phyloP scores from a whole-genome alignment of 2,888 invertebrate species.

The Netelia melanura region DNA sequence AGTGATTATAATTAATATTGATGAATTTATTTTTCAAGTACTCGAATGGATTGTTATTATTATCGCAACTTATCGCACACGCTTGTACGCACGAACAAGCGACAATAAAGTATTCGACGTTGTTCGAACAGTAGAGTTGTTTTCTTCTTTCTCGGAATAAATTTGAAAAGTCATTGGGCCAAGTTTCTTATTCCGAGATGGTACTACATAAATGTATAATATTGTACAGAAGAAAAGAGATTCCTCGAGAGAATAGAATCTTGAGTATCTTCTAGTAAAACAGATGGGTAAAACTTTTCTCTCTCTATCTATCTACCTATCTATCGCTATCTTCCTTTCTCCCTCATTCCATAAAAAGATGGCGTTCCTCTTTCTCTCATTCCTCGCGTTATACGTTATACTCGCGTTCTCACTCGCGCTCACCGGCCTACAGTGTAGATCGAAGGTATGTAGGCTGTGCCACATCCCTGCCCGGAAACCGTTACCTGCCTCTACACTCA shows the following conservation, averaged over 20 bases:
- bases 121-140: not conserved
- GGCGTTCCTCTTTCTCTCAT: constrained; percentile 65
- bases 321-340: constrained; percentile 27
- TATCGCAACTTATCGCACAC: no score
- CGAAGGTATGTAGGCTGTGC: constrained; percentile 84
- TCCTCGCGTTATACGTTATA: constrained; percentile 17
- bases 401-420: constrained; percentile 65
- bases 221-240: constrained; percentile 10
- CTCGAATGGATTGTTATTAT: no score
- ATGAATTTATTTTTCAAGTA: no score
- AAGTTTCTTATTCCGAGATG: constrained; percentile 3
- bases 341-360: constrained; percentile 18
- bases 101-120: not conserved
- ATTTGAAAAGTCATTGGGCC: constrained; percentile 20
- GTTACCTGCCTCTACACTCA: constrained; percentile 83
- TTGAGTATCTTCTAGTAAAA: constrained; percentile 40
- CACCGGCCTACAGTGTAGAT: constrained; percentile 65
- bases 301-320: constrained; percentile 28
- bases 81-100: not conserved
- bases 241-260: constrained; percentile 15
- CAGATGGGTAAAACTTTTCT: constrained; percentile 9
- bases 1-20: no score
- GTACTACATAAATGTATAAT: not conserved
- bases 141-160: constrained; percentile 7
- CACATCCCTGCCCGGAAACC: constrained; percentile 84